Evolutionary conservation across 2,888 invertebrate genomes (phyloP), one percentile per base, ranked within the genome.

Genomic region (Mesoligia furuncula): DNA sequence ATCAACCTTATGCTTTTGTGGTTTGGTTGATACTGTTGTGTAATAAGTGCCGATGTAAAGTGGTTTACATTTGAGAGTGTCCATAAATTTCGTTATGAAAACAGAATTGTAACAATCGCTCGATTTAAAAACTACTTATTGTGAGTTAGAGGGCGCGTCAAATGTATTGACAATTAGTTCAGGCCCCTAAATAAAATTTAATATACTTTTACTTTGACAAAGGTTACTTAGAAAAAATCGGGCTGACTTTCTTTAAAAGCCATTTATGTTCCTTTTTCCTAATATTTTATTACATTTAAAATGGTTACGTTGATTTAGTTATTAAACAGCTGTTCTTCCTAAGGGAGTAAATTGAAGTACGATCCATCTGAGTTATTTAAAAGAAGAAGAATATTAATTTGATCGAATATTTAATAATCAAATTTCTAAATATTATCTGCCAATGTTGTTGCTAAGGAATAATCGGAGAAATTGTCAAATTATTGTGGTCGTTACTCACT

Each of bases 71-170:
- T 83, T 84, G 80, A 85, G 85, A 88, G 83, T 90, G 89, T 89
- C 90, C 79, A 94, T 94, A 95, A 95, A 95, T 94, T 86, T 90
- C 86, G 81, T 89, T 90, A 90, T 87, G 84, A 89, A 75, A 90
- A 91, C 91, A 92, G 92, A 95, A 94, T 87, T 94, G 94, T 94
- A 95, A 94, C 95, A 95, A 95, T 93, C 89, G 90, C 77, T 80
- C 84, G 88, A 89, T 93, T 95, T 93, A 90, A 93, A 92, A 92
- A 90, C 90, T 91, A 89, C 90, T 93, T 93, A 92, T 92, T 92
- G 91, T 83, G 79, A 77, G 64, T 79, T 72, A 75, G 57, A 82
- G 92, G 94, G 95, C 93, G 93, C 93, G 94, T 95, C 94, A 93
- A 94, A 94, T 94, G 91, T 91, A 90, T 92, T 90, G 90, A 87